phyloP scores from a whole-genome alignment of 2,888 invertebrate genomes.

The Liodrosophila aerea region DNA sequence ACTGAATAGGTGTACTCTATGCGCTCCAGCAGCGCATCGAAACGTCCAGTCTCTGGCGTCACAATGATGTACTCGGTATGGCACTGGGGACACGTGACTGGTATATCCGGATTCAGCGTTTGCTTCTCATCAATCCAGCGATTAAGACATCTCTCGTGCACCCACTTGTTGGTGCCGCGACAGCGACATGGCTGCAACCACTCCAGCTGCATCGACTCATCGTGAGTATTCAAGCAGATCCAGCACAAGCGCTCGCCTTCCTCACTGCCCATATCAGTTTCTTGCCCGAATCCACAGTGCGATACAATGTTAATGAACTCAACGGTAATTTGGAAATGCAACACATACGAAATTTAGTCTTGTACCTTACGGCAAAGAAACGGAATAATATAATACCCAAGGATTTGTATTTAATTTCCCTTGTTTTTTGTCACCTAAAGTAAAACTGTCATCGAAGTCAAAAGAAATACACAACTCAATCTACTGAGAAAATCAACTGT shows the following conservation, averaged over 20 bases:
- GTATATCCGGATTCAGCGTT: constrained; percentile 20
- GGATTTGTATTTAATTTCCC: no score
- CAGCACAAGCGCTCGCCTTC: constrained; percentile 50
- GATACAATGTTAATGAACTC: no score
- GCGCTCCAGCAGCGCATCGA: constrained; percentile 47
- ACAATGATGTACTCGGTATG: constrained; percentile 55
- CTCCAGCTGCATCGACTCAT: constrained; percentile 30
- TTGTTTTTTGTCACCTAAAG: no score
- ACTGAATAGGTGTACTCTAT: constrained; percentile 37
- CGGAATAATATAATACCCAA: no score
- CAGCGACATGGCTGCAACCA: constrained; percentile 69
- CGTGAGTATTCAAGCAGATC: constrained; percentile 56
- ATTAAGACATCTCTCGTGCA: constrained; percentile 58
- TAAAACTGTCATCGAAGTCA: no score
- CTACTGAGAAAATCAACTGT: no score
- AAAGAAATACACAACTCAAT: no score
- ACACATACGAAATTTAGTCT: no score
- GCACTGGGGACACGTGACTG: constrained; percentile 53
- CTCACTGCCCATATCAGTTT: no score
- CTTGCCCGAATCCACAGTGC: no score
- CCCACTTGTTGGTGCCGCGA: constrained; percentile 60
- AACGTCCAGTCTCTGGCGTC: constrained; percentile 39
- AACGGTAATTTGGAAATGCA: no score
- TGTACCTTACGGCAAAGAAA: no score
- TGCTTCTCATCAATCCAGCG: constrained; percentile 63